A percentile compares a stretch with the other conserved stretches of the same genome.
phyloP scores from a whole-genome alignment of 1,140 invertebrate genomes.

The Neelides sp. region DNA sequence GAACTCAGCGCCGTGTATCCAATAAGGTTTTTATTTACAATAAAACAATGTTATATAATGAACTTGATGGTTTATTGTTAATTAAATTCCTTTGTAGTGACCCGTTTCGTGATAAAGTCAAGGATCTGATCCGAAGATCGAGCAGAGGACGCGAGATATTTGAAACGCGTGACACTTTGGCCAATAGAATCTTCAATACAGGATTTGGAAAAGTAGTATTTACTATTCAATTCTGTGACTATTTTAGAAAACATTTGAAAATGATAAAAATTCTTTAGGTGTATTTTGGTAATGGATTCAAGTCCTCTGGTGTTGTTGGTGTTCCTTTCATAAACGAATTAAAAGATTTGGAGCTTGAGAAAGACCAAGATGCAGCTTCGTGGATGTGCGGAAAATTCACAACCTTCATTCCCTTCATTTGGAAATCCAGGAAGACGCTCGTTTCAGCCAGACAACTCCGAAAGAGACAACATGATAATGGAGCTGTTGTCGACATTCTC shows the following conservation, averaged over 20 bases:
- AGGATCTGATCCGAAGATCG: too few species aligned
- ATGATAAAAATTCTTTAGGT: conserved; percentile 2
- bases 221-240: background rate
- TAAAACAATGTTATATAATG: too few species aligned
- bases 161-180: too few species aligned
- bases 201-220: conserved; percentile 3
- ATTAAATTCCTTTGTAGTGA: too few species aligned
- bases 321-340: conserved; percentile 22
- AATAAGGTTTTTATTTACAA: too few species aligned
- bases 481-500: conserved; percentile 35
- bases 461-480: conserved; percentile 25
- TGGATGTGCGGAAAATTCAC: conserved; percentile 32
- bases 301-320: background rate
- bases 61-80: too few species aligned
- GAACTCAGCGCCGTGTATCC: background rate
- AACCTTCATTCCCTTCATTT: conserved; percentile 31
- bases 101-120: too few species aligned
- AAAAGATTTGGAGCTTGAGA: conserved; percentile 12
- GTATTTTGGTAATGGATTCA: background rate
- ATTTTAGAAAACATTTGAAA: background rate
- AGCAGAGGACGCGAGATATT: too few species aligned
- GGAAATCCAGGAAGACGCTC: conserved; percentile 30
- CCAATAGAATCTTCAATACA: background rate
- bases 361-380: conserved; percentile 5
- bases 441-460: conserved; percentile 37